Evolutionary conservation across 1,140 invertebrate genomes (phyloP).

Genomic region (Panagrolaimus sp.): DNA sequence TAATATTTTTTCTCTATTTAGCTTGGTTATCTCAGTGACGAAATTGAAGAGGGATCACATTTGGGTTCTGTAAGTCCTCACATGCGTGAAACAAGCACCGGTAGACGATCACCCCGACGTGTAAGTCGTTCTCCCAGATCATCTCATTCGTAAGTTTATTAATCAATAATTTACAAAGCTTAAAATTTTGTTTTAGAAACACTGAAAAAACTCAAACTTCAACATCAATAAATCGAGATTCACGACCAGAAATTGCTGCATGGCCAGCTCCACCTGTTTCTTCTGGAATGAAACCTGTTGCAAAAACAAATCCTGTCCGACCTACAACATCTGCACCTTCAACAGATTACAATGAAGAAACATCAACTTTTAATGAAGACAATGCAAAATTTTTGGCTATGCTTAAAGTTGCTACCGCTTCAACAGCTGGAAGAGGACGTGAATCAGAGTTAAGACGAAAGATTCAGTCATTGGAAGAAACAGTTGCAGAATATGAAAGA

Average conservation of each 20-base stretch:
- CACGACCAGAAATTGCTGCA: conserved; percentile 47
- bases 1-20: not conserved
- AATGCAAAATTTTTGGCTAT: conserved; percentile 27
- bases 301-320: conserved; percentile 10
- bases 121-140: conserved; percentile 29
- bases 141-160: not conserved
- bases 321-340: not conserved
- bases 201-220: not conserved
- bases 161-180: not conserved
- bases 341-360: conserved; percentile 14
- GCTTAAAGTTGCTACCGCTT: conserved; percentile 26
- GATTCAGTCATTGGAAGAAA: conserved; percentile 54
- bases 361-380: conserved; percentile 24
- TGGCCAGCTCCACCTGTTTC: conserved; percentile 46
- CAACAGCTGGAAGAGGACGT: conserved; percentile 33
- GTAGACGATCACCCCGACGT: conserved; percentile 29
- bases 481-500: conserved; percentile 56
- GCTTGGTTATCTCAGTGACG: conserved; percentile 38
- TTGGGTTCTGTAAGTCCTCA: conserved; percentile 17
- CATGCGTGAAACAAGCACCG: conserved; percentile 24
- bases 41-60: conserved; percentile 29
- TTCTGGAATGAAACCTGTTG: conserved; percentile 16
- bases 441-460: conserved; percentile 51
- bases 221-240: conserved; percentile 29
- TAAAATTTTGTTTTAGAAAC: conserved; percentile 6